phyloP scores from a whole-genome alignment of 2,797 vertebrate genomes.

The Capromys pilorides region DNA sequence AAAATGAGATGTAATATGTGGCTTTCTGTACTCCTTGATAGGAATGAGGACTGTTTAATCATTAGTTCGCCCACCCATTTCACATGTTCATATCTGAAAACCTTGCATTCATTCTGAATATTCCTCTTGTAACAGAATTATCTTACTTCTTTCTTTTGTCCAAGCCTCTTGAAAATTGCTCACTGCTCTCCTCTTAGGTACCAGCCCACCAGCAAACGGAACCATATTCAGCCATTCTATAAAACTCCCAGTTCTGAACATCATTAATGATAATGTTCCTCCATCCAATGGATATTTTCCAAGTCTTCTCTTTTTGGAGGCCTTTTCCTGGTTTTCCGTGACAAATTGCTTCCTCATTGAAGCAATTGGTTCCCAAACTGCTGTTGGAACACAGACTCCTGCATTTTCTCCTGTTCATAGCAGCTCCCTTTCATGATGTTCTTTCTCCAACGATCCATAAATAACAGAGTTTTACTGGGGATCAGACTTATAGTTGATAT shows the following conservation, averaged over 20 bases:
- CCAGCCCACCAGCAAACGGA: not conserved
- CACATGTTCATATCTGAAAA: not conserved
- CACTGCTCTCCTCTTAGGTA: not conserved
- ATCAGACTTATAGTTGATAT: not conserved
- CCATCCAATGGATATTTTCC: not conserved
- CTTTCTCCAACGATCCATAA: not conserved
- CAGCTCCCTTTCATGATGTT: not conserved
- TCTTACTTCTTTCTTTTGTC: not conserved
- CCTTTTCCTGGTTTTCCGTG: not conserved
- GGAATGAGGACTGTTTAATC: not conserved
- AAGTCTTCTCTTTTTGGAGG: not conserved
- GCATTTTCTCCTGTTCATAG: not conserved
- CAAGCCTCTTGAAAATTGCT: not conserved
- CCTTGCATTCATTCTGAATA: not conserved
- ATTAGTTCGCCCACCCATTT: not conserved
- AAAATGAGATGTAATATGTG: not conserved
- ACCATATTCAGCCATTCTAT: not conserved
- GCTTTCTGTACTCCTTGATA: not conserved
- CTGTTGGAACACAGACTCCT: not conserved
- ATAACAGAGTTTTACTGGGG: not conserved
- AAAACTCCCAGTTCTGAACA: not conserved
- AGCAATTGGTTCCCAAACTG: not conserved
- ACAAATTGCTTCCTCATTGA: not conserved
- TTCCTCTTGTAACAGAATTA: not conserved
- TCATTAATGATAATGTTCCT: not conserved